phyloP scores from a whole-genome alignment of 1,140 invertebrate species.

The Anthonomus grandis region DNA sequence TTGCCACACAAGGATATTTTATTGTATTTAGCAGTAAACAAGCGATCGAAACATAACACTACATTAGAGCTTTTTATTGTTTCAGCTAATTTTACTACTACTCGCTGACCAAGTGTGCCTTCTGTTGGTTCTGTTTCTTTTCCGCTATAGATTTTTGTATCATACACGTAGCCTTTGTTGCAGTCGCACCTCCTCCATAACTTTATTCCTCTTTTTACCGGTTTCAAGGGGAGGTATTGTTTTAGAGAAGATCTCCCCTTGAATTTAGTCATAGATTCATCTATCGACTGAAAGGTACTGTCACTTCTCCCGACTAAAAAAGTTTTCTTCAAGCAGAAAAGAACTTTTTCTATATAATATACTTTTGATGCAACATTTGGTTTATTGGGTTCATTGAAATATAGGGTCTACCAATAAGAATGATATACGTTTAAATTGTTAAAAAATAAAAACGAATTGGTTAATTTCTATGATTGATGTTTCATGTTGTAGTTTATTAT shows the following conservation, averaged over 20 bases:
- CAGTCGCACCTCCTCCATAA: background rate
- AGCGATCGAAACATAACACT: background rate
- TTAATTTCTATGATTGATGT: too few species aligned
- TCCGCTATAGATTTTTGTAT: background rate
- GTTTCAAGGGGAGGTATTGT: too few species aligned
- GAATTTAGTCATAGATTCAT: too few species aligned
- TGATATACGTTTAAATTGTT: too few species aligned
- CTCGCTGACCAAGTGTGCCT: too few species aligned
- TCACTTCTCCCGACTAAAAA: background rate
- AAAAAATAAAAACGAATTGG: too few species aligned
- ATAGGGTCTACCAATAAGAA: too few species aligned
- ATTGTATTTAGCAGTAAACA: background rate
- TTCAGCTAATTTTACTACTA: background rate
- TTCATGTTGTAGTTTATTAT: too few species aligned
- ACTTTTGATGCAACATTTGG: background rate
- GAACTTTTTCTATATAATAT: background rate
- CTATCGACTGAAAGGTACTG: background rate
- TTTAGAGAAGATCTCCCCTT: too few species aligned
- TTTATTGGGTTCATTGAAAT: background rate
- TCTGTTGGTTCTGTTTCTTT: background rate
- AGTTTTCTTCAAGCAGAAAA: background rate
- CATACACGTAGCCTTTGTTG: background rate
- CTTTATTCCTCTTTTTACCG: too few species aligned
- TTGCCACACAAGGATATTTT: background rate
- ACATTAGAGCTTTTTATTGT: background rate